Evolutionary conservation across 2,888 invertebrate species (phyloP).

Genomic region (Zaprionus lineosus): DNA sequence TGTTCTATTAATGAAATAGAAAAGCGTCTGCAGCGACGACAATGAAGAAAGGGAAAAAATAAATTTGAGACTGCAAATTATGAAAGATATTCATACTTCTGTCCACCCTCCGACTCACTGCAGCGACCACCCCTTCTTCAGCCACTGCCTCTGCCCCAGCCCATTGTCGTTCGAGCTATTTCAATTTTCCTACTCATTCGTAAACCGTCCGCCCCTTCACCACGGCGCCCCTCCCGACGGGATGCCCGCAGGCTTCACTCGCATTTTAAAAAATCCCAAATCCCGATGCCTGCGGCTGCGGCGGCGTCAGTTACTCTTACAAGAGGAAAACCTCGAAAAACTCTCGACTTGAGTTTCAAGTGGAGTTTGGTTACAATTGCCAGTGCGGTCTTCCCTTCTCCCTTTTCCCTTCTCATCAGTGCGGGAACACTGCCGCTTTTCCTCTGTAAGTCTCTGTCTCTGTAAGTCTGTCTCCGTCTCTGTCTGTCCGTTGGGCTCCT

Average conservation of each 20-base stretch:
- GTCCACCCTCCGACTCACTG: conserved; percentile 15
- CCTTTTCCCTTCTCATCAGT: too few relatives aligned
- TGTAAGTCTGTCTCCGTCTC: not conserved
- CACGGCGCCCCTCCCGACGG: too few relatives aligned
- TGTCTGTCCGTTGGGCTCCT: conserved; percentile 14
- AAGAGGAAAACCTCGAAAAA: conserved; percentile 52
- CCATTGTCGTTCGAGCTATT: too few relatives aligned
- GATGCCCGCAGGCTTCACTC: not conserved
- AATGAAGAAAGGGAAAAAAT: conserved; percentile 28
- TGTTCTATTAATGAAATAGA: conserved; percentile 66
- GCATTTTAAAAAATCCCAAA: conserved; percentile 49
- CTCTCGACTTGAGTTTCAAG: conserved; percentile 51
- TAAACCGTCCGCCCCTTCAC: not conserved
- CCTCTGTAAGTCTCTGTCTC: too few relatives aligned
- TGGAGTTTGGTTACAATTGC: conserved; percentile 65
- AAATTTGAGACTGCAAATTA: conserved; percentile 40
- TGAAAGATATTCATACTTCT: conserved; percentile 27
- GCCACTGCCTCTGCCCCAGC: not conserved
- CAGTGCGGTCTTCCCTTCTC: conserved; percentile 10
- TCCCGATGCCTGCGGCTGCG: conserved; percentile 36
- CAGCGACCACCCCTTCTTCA: not conserved
- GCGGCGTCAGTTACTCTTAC: conserved; percentile 9
- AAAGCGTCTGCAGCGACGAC: conserved; percentile 24
- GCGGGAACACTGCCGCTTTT: too few relatives aligned
- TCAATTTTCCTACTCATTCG: not conserved